Evolutionary conservation across 2,797 vertebrate species (phyloP), one percentile per base, ranked within the genome.

Genomic region (Sebastes nivosus): DNA sequence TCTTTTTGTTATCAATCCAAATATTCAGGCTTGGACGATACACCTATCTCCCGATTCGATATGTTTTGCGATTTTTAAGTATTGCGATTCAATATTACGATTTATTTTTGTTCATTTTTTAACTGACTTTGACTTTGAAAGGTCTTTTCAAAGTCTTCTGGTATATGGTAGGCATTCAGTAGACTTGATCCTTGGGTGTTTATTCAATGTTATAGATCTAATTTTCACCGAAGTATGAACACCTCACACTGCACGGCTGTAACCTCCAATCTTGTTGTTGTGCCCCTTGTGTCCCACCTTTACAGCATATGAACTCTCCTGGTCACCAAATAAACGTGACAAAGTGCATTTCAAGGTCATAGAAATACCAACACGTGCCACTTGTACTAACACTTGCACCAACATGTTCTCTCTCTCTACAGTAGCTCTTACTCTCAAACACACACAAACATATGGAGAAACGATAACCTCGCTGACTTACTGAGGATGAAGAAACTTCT

Each of bases 401-500:
- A 46, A 20, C 46, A 50, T 50, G 18, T 20, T 50, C 46, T 38
- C n/a, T 24, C 20, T 34, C 38, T 25, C 24, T 46, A 46, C 14
- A 46, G 42, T 27, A 12, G 24, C 29, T 71, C 18, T 36, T 27
- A 5, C 57, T 54, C 55, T 67, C 38, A 12, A 66, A 58, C 54
- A 67, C 34, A 75, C 24, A 42, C 5, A 54, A 24, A 36, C 7
- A 73, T 8, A 71, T 9, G n/a, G 36, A 68, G 36, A 52, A 60
- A 78, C 12, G 16, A 73, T 18, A 9, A 16, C 11, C 36, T 52
- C n/a, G 69, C 50, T 50, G 61, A 68, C 75, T 77, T 74, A 16
- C 50, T 57, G 27, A 60, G 22, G 67, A 85, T 25, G 20, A 79
- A 38, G 66, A 79, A 79, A 82, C 82, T 77, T 80, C 50, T 13